Base-by-base conservation (phyloP, 2,797 vertebrate genomes). In the Setipinna tenuifilis region DNA sequence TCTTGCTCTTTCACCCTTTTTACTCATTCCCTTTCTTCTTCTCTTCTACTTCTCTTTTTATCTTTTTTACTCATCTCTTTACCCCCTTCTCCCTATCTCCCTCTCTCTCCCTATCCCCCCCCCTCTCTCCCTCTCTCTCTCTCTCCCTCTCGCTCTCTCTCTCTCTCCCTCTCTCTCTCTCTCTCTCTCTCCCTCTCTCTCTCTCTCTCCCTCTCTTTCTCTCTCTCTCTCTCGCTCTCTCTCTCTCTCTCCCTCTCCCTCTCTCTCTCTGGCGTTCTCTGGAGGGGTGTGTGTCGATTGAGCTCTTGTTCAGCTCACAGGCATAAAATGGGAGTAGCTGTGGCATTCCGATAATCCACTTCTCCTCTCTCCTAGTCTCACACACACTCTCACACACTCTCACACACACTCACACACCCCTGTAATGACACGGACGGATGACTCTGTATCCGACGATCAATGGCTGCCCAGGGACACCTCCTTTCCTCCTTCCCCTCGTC, bases 381-480 rank as follows among this genome's bases (percentile, higher is more conserved):
- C 68, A 41, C 83, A 84, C 14, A 84, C 83, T 11, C 21, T 14
- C 68, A 21, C 16, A 46, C 3, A 17, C 31, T 71, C 61, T 46
- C 23, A 46, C n/a, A 84, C 59, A 23, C 57, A n/a, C 83, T 10
- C 10, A 10, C 25, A 83, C 87, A 87, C 88, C 89, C 88, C 88
- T 86, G 82, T 93, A 93, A 91, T 93, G 85, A 91, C 92, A 93
- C 92, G 93, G 90, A 86, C 88, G 86, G 90, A 92, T 91, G 93
- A 85, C 88, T 90, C 83, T 71, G 87, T 88, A 88, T 88, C 62
- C 54, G 84, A 86, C 46, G 88, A 95, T 93, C 94, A 23, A 93
- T 91, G 93, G 90, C 87, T 86, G 83, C 90, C 48, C 83, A 90
- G 91, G 91, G 91, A 86, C 87, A 58, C 84, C 82, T 23, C 85